Evolutionary conservation across 2,797 vertebrate species (phyloP).

Genomic region (Sternarchorhynchus goeldii): DNA sequence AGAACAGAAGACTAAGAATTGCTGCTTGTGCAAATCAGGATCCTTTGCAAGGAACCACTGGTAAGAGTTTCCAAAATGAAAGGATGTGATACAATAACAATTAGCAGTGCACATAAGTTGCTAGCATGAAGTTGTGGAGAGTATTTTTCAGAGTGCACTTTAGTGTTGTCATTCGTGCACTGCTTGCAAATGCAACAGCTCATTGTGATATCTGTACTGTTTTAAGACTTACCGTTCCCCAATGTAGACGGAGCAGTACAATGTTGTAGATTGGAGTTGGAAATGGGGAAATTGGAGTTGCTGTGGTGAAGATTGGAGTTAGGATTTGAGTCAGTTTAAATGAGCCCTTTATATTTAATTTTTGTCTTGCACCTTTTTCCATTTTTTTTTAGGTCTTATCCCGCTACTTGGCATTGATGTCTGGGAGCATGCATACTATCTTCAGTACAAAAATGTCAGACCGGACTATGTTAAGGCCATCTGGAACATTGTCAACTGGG

Average conservation of each 20-base stretch:
- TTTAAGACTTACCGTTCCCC: not conserved
- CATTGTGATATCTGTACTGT: not conserved
- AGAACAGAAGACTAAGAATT: constrained; percentile 81
- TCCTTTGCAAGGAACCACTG: constrained; percentile 94
- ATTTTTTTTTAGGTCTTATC: constrained; percentile 80
- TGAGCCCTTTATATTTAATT: too few species aligned
- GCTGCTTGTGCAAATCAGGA: constrained; percentile 94
- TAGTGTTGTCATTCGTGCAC: not conserved
- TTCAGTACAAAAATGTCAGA: constrained; percentile 98
- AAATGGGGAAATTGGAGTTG: not conserved
- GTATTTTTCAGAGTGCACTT: not conserved
- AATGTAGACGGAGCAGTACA: not conserved
- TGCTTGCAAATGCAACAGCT: not conserved
- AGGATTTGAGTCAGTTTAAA: not conserved
- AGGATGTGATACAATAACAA: not conserved
- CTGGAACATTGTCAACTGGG: constrained; percentile 97
- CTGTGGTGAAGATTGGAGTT: too few species aligned
- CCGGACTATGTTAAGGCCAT: constrained; percentile 98
- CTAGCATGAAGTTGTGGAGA: not conserved
- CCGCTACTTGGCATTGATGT: constrained; percentile 96
- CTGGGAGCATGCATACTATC: constrained; percentile 98
- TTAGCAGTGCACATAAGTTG: not conserved
- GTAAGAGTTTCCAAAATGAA: constrained; percentile 62
- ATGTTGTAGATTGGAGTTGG: too few species aligned
- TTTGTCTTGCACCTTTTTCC: not conserved